Base-by-base conservation (phyloP, 2,113 vertebrate species). In the Miniopterus natalensis region DNA sequence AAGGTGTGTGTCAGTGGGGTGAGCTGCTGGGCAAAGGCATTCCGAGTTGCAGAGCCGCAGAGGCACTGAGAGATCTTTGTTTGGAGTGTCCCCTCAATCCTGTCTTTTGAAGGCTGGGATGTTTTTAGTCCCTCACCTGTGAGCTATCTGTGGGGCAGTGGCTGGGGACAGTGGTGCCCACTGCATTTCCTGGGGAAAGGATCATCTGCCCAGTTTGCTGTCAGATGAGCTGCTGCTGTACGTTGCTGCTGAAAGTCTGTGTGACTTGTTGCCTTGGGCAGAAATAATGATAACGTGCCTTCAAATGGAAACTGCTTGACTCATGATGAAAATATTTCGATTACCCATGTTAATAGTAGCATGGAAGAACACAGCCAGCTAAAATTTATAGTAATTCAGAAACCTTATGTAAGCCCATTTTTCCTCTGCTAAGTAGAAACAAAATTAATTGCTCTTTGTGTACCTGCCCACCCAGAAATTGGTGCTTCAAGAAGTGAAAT, bases 401-500 rank as follows among this genome's bases (percentile, higher is more conserved):
- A 85, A 57, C 57, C 68, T 78, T 45, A 49, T 42, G 53, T 77
- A 68, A 61, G 13, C 8, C 12, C 49, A 18, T 59, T 20, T 85
- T 95, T 70, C 27, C 55, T 85, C 53, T 88, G 36, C 79, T 77
- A 51, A 70, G 81, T 91, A 65, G 40, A 59, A 57, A 70, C 84
- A 92, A 70, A 92, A 78, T 94, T 81, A 88, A 92, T 95, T 93
- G 68, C 79, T 78, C 4, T 93, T 95, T 89, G 74, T 88, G 29
- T 91, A 75, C 27, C n/a, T 88, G 84, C 61, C 23, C 40, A 59
- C 51, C 45, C 42, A 51, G 71, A 95, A 57, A 63, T 57, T 83
- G n/a, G 55, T 85, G 31, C 53, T 91, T 95, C 66, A 73, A 85
- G 83, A 95, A 96, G 79, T 92, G 92, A 93, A 84, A 81, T 95